These are phyloP conservation scores for Hemicentrotus pulcherrimus DNA, from an alignment of 35 echinoderm and acorn worm species.

Conservation along the genomic window DNA sequence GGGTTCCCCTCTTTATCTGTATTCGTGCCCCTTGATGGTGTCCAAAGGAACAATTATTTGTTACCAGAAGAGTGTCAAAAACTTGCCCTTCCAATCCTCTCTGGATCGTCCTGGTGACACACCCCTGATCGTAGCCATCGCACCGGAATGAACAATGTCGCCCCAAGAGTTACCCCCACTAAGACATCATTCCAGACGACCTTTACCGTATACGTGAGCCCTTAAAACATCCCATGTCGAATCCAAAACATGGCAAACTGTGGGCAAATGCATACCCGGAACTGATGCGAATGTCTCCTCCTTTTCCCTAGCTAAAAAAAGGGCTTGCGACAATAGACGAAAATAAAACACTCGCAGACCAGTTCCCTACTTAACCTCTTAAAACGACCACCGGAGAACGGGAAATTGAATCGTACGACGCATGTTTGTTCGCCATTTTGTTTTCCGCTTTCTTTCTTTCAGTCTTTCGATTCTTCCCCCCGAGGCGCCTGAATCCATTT, in stretches of 20 bases:
- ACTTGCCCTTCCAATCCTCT: no score
- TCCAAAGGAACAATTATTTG: no score
- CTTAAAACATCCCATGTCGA: background rate
- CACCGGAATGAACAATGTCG: background rate
- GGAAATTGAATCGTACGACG: background rate
- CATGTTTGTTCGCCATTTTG: slow-evolving; percentile 27
- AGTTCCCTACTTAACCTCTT: background rate
- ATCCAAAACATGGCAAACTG: background rate
- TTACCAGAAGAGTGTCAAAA: no score
- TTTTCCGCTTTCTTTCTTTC: background rate
- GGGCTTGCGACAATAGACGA: background rate
- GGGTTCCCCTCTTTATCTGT: no score
- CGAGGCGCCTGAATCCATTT: slow-evolving; percentile 17
- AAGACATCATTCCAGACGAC: background rate
- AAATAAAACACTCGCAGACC: background rate
- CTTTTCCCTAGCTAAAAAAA: background rate
- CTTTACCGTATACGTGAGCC: background rate
- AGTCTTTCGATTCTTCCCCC: background rate
- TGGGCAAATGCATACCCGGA: background rate
- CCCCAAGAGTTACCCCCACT: background rate
- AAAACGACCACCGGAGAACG: background rate
- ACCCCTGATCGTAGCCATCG: background rate
- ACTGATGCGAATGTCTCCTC: background rate
- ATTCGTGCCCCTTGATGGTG: no score
- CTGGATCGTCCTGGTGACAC: background rate